phyloP scores from a whole-genome alignment of 2,113 vertebrate species.

The Eretmochelys imbricata region DNA sequence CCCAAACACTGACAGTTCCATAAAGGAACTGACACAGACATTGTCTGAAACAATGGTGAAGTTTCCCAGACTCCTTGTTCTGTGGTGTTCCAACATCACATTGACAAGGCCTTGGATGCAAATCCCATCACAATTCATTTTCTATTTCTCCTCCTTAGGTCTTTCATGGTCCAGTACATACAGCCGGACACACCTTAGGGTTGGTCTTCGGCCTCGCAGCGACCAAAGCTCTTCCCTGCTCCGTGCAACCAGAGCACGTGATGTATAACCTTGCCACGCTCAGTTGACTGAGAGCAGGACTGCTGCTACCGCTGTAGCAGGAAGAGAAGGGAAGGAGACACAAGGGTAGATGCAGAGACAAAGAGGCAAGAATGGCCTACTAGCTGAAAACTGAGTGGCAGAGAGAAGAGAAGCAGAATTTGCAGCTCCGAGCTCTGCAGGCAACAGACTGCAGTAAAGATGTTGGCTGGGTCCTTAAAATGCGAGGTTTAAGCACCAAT shows the following conservation, averaged over 20 bases:
- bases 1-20: background rate
- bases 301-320: background rate
- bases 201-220: background rate
- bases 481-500: constrained; percentile 14
- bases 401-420: background rate
- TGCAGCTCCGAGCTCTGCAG: background rate
- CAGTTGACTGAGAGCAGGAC: background rate
- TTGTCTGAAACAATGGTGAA: accelerated
- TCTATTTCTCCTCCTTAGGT: background rate
- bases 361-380: background rate
- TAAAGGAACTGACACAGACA: background rate
- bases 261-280: background rate
- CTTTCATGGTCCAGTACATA: background rate
- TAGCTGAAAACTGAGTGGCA: background rate
- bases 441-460: background rate
- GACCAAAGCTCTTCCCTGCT: background rate
- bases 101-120: background rate
- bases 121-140: background rate
- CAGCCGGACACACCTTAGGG: background rate
- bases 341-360: background rate
- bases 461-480: background rate
- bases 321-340: background rate
- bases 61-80: background rate
- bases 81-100: background rate
- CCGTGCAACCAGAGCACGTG: background rate